Evolutionary conservation across 92 coral and sea anemone species (phyloP).

Genomic region (Scolanthus callimorphus): DNA sequence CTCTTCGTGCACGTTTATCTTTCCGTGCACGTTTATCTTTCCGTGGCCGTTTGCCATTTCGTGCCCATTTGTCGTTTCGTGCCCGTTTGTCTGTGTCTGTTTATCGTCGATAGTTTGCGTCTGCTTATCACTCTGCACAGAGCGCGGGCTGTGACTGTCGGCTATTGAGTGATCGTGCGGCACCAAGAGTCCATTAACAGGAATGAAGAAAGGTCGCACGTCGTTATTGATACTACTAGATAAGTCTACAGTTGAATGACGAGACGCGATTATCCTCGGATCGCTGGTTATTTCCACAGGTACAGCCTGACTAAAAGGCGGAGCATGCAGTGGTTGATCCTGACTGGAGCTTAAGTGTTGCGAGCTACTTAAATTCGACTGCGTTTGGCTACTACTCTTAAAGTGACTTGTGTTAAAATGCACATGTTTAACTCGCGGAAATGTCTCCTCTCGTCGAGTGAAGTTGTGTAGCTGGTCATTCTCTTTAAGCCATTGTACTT

Average conservation of each 20-base stretch:
- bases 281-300: neutral
- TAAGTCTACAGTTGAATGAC: neutral
- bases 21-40: too few relatives aligned
- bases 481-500: constrained; percentile 48
- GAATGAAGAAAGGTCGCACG: neutral
- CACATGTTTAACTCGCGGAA: neutral
- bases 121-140: constrained; percentile 44
- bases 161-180: neutral
- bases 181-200: neutral
- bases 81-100: constrained; percentile 20
- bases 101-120: constrained; percentile 42
- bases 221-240: neutral
- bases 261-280: neutral
- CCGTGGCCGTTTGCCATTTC: too few relatives aligned
- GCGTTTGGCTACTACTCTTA: neutral
- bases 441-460: neutral
- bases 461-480: neutral
- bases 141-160: neutral
- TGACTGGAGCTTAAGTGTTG: neutral
- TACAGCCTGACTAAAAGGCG: neutral
- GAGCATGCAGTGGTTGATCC: neutral
- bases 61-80: neutral
- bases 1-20: constrained; percentile 35
- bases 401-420: neutral
- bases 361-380: neutral